Evolutionary conservation across 2,113 vertebrate species (phyloP).

Genomic region (Brachyhypopomus occidentalis): DNA sequence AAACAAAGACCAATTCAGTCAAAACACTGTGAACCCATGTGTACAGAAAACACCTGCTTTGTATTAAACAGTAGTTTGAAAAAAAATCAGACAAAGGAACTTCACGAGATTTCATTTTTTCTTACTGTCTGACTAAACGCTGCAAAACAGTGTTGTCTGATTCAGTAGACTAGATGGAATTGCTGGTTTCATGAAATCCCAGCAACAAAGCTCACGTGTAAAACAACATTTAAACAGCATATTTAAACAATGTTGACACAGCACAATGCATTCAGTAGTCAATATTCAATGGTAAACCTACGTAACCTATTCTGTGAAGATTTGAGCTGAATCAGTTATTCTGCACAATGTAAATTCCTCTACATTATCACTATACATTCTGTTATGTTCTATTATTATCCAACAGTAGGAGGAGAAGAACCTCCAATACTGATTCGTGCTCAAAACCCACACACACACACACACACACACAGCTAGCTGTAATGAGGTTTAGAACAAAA

Average conservation of each 20-base stretch:
- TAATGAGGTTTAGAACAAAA: conserved; percentile 1
- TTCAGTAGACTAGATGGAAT: background rate
- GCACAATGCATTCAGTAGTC: background rate
- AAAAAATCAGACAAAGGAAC: no score
- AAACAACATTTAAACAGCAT: no score
- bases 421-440: background rate
- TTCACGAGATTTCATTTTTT: background rate
- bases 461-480: background rate
- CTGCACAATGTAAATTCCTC: background rate
- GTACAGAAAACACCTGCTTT: background rate
- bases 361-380: background rate
- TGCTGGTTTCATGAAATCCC: background rate
- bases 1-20: background rate
- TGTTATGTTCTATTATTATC: background rate
- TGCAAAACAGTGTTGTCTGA: background rate
- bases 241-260: no score
- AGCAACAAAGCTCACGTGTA: no score
- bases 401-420: no score
- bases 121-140: background rate
- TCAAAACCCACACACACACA: no score
- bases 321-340: background rate
- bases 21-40: background rate
- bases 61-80: background rate
- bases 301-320: no score
- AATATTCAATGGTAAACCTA: background rate